These are phyloP conservation scores for Drosophila arawakana DNA, from an alignment of 1,140 invertebrate genomes.

Conservation along the genomic window DNA sequence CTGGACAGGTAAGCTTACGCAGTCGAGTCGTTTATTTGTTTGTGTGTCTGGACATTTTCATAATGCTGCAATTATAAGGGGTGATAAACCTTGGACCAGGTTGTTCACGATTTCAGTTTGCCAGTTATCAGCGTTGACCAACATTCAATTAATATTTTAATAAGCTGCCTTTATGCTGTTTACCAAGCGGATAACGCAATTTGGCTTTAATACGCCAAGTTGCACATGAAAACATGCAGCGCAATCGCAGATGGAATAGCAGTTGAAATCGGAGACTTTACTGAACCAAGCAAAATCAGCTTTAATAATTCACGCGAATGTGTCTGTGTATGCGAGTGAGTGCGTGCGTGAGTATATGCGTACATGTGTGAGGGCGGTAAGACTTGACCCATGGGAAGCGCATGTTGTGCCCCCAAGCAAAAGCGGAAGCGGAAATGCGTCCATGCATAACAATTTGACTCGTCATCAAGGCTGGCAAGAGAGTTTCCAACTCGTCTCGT, in stretches of 20 bases:
- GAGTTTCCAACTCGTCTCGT: constrained; percentile 6
- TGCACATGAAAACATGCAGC: constrained; percentile 49
- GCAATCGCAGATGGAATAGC: constrained; percentile 14
- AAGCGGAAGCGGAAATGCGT: constrained; percentile 67
- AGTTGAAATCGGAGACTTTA: constrained; percentile 1
- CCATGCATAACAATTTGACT: constrained; percentile 57
- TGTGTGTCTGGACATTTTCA: constrained; percentile 72
- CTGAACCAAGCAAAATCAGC: constrained; percentile 33
- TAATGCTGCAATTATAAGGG: constrained; percentile 68
- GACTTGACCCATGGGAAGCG: constrained; percentile 30
- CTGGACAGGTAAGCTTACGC: constrained; percentile 38
- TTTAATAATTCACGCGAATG: constrained; percentile 66
- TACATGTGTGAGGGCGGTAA: constrained; percentile 3
- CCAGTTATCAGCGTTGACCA: constrained; percentile 65
- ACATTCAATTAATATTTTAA: constrained; percentile 83
- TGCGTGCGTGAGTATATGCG: neutral
- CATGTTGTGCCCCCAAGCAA: constrained; percentile 15
- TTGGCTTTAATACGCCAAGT: constrained; percentile 65
- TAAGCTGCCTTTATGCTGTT: constrained; percentile 77
- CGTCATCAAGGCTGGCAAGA: constrained; percentile 30
- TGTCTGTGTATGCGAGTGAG: constrained; percentile 1
- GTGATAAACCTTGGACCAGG: constrained; percentile 37
- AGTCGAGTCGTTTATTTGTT: constrained; percentile 54
- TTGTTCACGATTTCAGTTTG: constrained; percentile 17
- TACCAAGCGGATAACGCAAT: constrained; percentile 73